Base-by-base conservation (phyloP, 2,113 vertebrate species). In the Scortum barcoo region DNA sequence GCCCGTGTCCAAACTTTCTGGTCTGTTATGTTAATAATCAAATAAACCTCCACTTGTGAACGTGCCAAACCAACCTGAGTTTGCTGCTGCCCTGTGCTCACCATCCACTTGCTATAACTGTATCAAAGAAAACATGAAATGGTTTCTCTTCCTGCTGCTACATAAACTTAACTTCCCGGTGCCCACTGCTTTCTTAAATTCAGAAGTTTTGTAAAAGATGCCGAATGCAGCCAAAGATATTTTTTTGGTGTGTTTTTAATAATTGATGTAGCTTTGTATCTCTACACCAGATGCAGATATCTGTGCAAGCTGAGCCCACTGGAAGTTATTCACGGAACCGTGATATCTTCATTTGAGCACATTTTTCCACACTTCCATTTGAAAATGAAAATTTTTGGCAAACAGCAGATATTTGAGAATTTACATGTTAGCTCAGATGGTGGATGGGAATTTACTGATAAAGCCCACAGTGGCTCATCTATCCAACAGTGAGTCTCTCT, bases 11-110 rank as follows among this genome's bases (percentile, higher is more conserved):
- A 80, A 73, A 61, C 42, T 4, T 79, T 80, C 77, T 3, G 61
- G 8, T 65, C 42, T 19, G 72, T 72, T 40, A 44, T 50, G 33
- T 81, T 62, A 79, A 85, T 81, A 79, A 79, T 71, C 12, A 63
- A 81, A 86, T 78, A 78, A 82, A 72, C 3, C 40, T 74, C 44
- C n/a, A 67, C 36, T 77, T 84, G 62, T 54, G 70, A 80, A 36
- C 11, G 30, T n/a, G 74, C 72, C 77, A 88, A 46, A 71, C 30
- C 60, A 28, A 36, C 3, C 36, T 3, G 19, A 61, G 75, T 68
- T 61, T 65, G 30, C 28, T 51, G 5, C 10, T 80, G 40, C 54
- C 50, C n/a, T 24, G 57, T 20, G 53, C 60, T 76, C 63, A 17
- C 24, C 56, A 28, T 89, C 60, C 20, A 46, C 77, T 86, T 76